phyloP scores from a whole-genome alignment of 1,140 invertebrate genomes.

The Acarapis woodi region DNA sequence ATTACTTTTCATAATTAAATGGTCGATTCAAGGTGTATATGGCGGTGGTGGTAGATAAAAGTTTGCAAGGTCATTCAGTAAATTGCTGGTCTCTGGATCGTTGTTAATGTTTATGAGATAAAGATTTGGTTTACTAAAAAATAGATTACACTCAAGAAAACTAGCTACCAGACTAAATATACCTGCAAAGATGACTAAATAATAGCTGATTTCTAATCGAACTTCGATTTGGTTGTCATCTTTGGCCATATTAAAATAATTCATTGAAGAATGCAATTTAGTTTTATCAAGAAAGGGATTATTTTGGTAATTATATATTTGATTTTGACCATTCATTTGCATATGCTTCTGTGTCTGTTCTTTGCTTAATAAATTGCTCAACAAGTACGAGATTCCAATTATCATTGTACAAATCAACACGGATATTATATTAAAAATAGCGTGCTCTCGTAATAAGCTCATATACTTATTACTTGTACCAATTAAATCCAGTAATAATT shows the following conservation, averaged over 20 bases:
- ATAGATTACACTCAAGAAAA: slow-evolving; percentile 12
- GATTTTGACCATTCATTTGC: background rate
- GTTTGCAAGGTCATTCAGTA: background rate
- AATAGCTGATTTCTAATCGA: slow-evolving; percentile 13
- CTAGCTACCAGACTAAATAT: slow-evolving; percentile 10
- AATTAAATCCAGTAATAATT: slow-evolving; percentile 12
- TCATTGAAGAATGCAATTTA: too few species aligned
- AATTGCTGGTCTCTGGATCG: background rate
- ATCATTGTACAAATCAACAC: slow-evolving; percentile 11
- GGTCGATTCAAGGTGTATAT: too few species aligned
- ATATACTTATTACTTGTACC: slow-evolving; percentile 9
- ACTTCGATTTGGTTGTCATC: slow-evolving; percentile 9
- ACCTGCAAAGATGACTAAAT: slow-evolving; percentile 11
- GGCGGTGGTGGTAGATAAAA: too few species aligned
- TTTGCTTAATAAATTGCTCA: slow-evolving; percentile 9
- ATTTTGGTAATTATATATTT: too few species aligned
- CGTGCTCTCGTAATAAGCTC: slow-evolving; percentile 7
- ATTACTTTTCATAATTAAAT: too few species aligned
- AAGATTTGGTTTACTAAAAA: slow-evolving; percentile 5
- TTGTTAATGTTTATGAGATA: slow-evolving; percentile 1
- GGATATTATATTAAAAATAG: slow-evolving; percentile 10
- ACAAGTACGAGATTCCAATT: slow-evolving; percentile 12
- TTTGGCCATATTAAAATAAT: too few species aligned
- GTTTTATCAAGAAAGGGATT: too few species aligned
- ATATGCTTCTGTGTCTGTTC: slow-evolving; percentile 6